Base-by-base conservation (phyloP, 2,888 invertebrate genomes). In the Ceraclea dissimilis region DNA sequence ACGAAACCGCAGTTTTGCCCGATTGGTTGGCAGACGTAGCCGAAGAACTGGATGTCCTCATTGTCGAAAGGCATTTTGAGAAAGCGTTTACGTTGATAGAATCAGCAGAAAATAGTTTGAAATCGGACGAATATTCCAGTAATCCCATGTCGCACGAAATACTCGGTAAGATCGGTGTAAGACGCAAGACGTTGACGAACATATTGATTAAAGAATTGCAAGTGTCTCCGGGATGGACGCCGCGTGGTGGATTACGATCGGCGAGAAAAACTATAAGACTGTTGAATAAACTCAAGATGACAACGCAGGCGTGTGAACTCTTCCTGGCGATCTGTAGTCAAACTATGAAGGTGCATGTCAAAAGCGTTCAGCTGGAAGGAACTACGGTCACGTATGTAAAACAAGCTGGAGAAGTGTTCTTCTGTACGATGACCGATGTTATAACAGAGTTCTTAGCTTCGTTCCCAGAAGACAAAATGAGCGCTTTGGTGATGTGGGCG, bases 41-140 rank as follows among this genome's bases (percentile, higher is more conserved):
- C 1, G 97, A 97, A 70, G 96, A 97, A 71, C 76, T 98, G 54
- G 95, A 98, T 76, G 94, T 96, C 13, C 84, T 88, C 65, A 90
- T 97, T 63, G 97, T 96, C 0, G 94, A 97, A 72, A 82, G 97
- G 65, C 93, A 96, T 71, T 97, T 97, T 68, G 93, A 95, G 70
- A 92, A 91, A 67, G 94, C 95, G 1, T 87, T 93, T 62, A 82
- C 84, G 62, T 75, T 94, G 13, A 82, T 96, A 63, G 86, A 88
- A 22, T 68, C 69, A 52, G 76, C 78, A 18, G 76, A 76, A 61
- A 73, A 70, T 54, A 68, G 70, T 33, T 67, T 78, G 56, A 71
- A 69, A 52, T 68, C 69, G 11, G 73, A 73, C 49, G 76, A 76
- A 64, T 74, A 68, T 55, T 72, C 71, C 62, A 68, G 58, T 60